Percentiles rank a stretch among this genome's conserved stretches.
phyloP scores from a whole-genome alignment of 2,113 vertebrate genomes.

The Malurus alboscapulatus region DNA sequence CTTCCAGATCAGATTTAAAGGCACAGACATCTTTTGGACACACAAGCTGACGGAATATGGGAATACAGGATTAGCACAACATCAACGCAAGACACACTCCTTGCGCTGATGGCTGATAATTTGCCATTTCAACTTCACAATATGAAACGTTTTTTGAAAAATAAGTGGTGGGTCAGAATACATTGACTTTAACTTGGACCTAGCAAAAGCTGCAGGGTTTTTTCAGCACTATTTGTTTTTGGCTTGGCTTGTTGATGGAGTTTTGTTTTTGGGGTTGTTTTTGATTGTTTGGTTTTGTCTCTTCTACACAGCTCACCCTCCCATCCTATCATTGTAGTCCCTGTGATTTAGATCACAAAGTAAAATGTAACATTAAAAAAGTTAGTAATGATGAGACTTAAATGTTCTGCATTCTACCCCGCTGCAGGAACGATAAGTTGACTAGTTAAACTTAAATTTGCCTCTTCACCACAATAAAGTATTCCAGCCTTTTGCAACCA shows the following conservation, averaged over 20 bases:
- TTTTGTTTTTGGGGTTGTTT: neutral
- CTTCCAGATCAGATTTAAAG: too few relatives aligned
- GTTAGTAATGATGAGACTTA: neutral
- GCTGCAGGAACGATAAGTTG: neutral
- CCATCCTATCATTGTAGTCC: neutral
- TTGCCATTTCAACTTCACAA: neutral
- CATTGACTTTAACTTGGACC: neutral
- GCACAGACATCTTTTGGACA: too few relatives aligned
- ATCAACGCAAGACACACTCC: neutral
- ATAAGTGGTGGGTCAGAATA: neutral
- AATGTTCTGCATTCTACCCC: neutral
- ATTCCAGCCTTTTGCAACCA: neutral
- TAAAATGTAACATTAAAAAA: neutral
- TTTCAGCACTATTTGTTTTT: neutral
- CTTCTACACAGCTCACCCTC: neutral
- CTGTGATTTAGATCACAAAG: neutral
- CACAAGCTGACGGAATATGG: too few relatives aligned
- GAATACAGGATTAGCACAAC: too few relatives aligned
- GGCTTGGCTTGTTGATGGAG: neutral
- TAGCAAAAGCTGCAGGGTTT: neutral
- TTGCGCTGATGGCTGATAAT: neutral
- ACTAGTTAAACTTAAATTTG: neutral
- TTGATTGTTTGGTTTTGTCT: neutral
- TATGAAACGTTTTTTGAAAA: neutral
- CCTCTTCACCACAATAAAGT: neutral